These are phyloP conservation scores for Tortricodes alternella DNA, from an alignment of 2,888 invertebrate genomes.

Conservation along the genomic window DNA sequence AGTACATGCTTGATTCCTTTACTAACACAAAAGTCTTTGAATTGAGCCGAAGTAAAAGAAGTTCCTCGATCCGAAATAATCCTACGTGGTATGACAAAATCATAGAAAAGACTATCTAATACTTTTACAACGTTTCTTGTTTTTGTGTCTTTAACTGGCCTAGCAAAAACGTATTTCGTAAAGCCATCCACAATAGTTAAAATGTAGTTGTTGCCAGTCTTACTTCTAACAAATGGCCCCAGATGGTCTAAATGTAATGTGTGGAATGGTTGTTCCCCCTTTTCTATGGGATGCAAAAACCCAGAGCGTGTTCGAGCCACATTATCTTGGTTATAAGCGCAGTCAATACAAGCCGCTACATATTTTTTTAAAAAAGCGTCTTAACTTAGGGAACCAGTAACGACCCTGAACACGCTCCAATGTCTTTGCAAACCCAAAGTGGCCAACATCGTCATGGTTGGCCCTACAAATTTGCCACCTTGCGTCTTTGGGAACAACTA, in stretches of 20 bases:
- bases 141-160: slow-evolving; percentile 14
- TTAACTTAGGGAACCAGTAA: slow-evolving; percentile 15
- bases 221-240: slow-evolving; percentile 28
- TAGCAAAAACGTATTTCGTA: slow-evolving; percentile 23
- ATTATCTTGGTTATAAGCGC: slow-evolving; percentile 24
- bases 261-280: slow-evolving; percentile 5
- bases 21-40: background rate
- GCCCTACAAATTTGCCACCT: background rate
- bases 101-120: slow-evolving; percentile 24
- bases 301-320: background rate
- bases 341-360: slow-evolving; percentile 19
- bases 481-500: slow-evolving; percentile 1
- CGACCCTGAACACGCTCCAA: slow-evolving; percentile 6
- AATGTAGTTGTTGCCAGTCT: slow-evolving; percentile 23
- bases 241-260: too few species aligned
- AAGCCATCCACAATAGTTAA: slow-evolving; percentile 23
- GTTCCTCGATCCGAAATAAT: slow-evolving; percentile 1
- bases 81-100: slow-evolving; percentile 30
- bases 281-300: slow-evolving; percentile 11
- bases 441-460: slow-evolving; percentile 8
- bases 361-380: slow-evolving; percentile 23
- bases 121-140: slow-evolving; percentile 19
- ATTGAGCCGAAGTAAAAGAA: background rate
- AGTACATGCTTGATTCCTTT: background rate
- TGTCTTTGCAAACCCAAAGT: slow-evolving; percentile 14